These are phyloP conservation scores for Lasioglossum baleicum DNA, from an alignment of 1,140 invertebrate genomes.

Conservation along the genomic window DNA sequence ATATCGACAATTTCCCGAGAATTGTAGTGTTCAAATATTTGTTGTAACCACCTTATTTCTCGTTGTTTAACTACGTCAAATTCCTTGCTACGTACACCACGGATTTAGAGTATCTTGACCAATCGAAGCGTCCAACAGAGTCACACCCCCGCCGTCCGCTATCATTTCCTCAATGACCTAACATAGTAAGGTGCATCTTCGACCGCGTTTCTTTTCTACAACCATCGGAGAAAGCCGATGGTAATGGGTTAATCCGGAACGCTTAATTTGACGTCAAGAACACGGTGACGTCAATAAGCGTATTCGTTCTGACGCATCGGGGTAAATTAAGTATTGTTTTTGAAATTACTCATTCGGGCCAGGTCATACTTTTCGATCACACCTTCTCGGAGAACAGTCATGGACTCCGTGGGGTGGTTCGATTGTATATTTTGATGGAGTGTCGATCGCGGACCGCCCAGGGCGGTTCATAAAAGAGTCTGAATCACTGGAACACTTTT, in stretches of 20 bases:
- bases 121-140: neutral
- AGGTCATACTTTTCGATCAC: neutral
- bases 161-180: neutral
- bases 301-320: slow-evolving; percentile 37
- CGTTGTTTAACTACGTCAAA: too few relatives aligned
- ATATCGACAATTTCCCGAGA: too few relatives aligned
- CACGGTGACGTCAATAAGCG: slow-evolving; percentile 41
- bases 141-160: neutral
- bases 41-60: too few relatives aligned
- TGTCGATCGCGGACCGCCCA: slow-evolving; percentile 21
- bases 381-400: neutral
- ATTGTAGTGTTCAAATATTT: too few relatives aligned
- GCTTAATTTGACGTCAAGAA: slow-evolving; percentile 25
- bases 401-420: neutral
- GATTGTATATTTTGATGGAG: slow-evolving; percentile 42
- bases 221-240: neutral
- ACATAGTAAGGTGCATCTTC: neutral
- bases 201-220: neutral
- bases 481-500: slow-evolving; percentile 53
- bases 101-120: neutral
- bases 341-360: slow-evolving; percentile 40
- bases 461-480: slow-evolving; percentile 1
- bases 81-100: neutral
- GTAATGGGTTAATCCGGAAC: neutral
- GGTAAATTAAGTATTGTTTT: slow-evolving; percentile 42